Evolutionary conservation across 2,888 invertebrate species (phyloP), one percentile per base, ranked within the genome.

Genomic region (Amaurobius ferox): DNA sequence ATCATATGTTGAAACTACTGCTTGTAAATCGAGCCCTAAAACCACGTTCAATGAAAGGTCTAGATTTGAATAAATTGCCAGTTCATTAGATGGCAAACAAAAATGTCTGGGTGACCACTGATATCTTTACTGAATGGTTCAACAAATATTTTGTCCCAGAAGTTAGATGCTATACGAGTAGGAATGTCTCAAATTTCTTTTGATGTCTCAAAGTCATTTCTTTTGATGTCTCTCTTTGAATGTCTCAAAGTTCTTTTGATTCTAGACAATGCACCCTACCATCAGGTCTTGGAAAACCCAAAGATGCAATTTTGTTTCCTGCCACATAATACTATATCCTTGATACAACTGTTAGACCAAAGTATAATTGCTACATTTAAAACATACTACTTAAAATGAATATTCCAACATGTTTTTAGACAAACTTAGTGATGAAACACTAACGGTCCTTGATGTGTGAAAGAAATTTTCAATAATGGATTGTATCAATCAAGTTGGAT

Each of bases 301-400:
- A 77, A 78, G 71, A n/a, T 78, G 16, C 23, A 85, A 77, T 11
- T 77, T 48, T 35, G 64, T 23, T 1, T 16, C 40, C 40, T 0
- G 40, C 1, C 16, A 40, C 40, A 11, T 40, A 40, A 40, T 40
- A 40, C 40, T 40, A 40, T 40, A 40, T 40, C 40, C 16, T 40
- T 40, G 40, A 13, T 13, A 40, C 40, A 40, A 40, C n/a, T n/a
- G n/a, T n/a, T n/a, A n/a, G n/a, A 40, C 40, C 40, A 40, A 40
- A 16, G 16, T 1, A 85, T 85, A 66, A 85, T 72, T 13, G 29
- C 62, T 40, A 35, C 0, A 66, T 66, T 85, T 72, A 85, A 85
- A 44, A 71, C 62, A 70, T n/a, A 77, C 35, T 77, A 77, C n/a
- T n/a, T n/a, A n/a, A n/a, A n/a, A 40, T 40, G 16, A 40, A n/a